Percentiles rank a stretch among this genome's conserved stretches.
Evolutionary conservation across 2,113 vertebrate genomes (phyloP).

Genomic region (Stictonetta naevosa): DNA sequence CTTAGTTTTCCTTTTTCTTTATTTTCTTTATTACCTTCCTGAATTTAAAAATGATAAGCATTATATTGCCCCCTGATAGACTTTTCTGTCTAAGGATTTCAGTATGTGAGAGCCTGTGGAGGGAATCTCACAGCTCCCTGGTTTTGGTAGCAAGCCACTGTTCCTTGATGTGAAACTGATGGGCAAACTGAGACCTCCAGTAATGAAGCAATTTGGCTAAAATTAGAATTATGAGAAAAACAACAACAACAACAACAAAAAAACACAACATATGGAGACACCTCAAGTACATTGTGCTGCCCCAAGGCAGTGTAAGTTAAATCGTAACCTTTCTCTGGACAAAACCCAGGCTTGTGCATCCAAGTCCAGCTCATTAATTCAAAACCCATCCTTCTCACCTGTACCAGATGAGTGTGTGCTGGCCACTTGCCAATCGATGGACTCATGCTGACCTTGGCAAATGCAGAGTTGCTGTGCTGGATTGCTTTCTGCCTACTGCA

Average conservation of each 20-base stretch:
- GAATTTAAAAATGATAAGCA: neutral
- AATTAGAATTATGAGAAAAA: neutral
- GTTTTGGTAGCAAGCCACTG: neutral
- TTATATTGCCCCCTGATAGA: neutral
- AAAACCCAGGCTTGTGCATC: neutral
- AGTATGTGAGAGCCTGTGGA: neutral
- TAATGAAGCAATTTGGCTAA: neutral
- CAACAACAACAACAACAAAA: fast-evolving
- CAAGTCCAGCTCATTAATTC: neutral
- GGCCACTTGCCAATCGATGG: neutral
- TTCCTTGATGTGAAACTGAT: neutral
- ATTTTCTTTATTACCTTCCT: neutral
- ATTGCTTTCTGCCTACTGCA: neutral
- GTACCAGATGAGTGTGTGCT: neutral
- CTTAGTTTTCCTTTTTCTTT: neutral
- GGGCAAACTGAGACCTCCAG: neutral
- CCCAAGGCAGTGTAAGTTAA: neutral
- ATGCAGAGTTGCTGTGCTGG: neutral
- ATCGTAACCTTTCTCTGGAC: neutral
- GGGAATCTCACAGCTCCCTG: neutral
- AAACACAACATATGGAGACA: neutral
- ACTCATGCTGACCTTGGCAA: neutral
- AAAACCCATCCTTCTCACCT: neutral
- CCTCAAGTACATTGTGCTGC: neutral
- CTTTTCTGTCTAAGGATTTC: neutral